A percentile compares a stretch with the other conserved stretches of the same genome.
phyloP scores from a whole-genome alignment of 2,888 invertebrate species.

The Eupeodes latifasciatus region DNA sequence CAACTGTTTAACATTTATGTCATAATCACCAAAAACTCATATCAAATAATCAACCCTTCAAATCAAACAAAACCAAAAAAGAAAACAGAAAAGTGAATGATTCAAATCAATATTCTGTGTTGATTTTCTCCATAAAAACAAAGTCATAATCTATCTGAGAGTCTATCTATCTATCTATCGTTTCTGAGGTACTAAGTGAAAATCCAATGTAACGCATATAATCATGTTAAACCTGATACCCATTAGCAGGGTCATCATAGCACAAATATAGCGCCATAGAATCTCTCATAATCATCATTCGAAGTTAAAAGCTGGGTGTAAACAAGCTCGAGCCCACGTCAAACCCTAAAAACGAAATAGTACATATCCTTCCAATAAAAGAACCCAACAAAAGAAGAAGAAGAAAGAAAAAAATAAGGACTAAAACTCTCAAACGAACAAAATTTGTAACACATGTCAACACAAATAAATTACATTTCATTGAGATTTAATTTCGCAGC shows the following conservation, averaged over 20 bases:
- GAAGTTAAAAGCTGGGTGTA: constrained; percentile 72
- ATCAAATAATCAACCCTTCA: constrained; percentile 1
- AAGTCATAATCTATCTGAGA: constrained; percentile 26
- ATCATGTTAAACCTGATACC: constrained; percentile 77
- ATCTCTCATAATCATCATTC: constrained; percentile 58
- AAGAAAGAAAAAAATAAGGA: not conserved
- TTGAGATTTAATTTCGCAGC: constrained; percentile 77
- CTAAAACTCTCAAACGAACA: constrained; percentile 48
- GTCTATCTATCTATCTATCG: constrained; percentile 22
- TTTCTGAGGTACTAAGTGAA: constrained; percentile 59
- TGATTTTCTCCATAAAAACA: constrained; percentile 20
- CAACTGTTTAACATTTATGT: constrained; percentile 19
- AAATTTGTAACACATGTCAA: constrained; percentile 79
- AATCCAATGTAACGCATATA: constrained; percentile 77
- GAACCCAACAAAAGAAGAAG: constrained; percentile 6
- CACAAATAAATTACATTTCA: constrained; percentile 79
- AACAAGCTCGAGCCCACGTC: constrained; percentile 55
- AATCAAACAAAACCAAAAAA: not conserved
- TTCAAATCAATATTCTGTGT: constrained; percentile 20
- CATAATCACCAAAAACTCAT: constrained; percentile 17
- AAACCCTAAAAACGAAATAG: constrained; percentile 3
- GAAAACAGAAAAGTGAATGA: not conserved
- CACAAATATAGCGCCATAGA: constrained; percentile 4
- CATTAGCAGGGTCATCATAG: constrained; percentile 77
- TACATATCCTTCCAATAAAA: constrained; percentile 61